Evolutionary conservation across 2,797 vertebrate species (phyloP), one percentile per base, ranked within the genome.

Genomic region (Gymnodraco acuticeps): DNA sequence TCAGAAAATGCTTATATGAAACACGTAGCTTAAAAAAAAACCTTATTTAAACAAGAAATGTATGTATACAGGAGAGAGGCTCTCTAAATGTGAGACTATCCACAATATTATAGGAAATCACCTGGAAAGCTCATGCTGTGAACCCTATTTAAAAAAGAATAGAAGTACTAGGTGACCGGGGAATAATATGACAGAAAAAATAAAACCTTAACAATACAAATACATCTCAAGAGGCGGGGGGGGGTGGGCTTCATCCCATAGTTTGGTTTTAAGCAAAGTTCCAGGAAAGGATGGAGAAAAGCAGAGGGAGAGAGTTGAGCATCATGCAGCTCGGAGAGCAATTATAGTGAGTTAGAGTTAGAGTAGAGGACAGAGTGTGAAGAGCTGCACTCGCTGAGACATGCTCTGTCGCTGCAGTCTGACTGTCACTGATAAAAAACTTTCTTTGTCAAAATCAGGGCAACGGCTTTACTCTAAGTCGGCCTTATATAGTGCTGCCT

Each of bases 391-490:
- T 75, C 3, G 11, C 61, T 20, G 77, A 73, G 46, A 77, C 69
- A 73, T 75, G 73, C 67, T 65, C 62, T 71, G 64, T 51, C 67
- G 79, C 85, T 73, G 64, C 70, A 64, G 82, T 79, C 77, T 89
- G 86, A 91, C 81, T 78, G 78, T 54, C 64, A 16, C 78, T 77
- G 85, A 87, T 86, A 86, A 91, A 87, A 82, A 82, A 70, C 58
- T 47, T 60, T 78, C 70, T 76, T 51, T 78, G 79, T 80, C 66
- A 73, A 73, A 89, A 72, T 64, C 84, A 71, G 84, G 79, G 70
- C 73, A 71, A 55, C 17, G 46, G 56, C 61, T 84, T 81, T 33
- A 59, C 58, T 33, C 43, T 33, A 38, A 79, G 61, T 66, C 45
- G 6, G 55, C 23, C 67, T 56, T 71, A 73, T 82, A 72, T 70